Evolutionary conservation across 1,140 invertebrate species (phyloP).

Genomic region (Phenacoccus solenopsis): DNA sequence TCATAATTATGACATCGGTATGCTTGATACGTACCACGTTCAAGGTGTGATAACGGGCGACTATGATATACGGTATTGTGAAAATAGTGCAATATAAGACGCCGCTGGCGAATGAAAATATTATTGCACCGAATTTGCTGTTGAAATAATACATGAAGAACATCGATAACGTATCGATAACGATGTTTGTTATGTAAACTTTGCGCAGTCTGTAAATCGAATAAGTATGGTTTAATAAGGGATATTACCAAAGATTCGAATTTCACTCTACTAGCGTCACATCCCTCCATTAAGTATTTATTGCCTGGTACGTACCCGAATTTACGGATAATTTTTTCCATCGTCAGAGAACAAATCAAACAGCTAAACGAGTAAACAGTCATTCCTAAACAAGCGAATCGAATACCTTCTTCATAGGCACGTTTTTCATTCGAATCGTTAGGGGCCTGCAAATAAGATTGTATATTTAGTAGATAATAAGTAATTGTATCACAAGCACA

Average conservation of each 20-base stretch:
- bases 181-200: neutral
- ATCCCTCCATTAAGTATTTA: no score
- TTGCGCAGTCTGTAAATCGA: neutral
- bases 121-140: slow-evolving; percentile 62
- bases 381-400: slow-evolving; percentile 94
- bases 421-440: neutral
- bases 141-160: slow-evolving; percentile 67
- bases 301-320: slow-evolving; percentile 49
- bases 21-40: slow-evolving; percentile 54
- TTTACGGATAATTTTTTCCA: slow-evolving; percentile 72
- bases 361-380: slow-evolving; percentile 90
- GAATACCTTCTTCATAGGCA: slow-evolving; percentile 79
- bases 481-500: no score
- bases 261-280: no score
- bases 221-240: neutral
- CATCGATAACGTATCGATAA: slow-evolving; percentile 41
- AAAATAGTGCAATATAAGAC: slow-evolving; percentile 96
- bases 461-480: no score
- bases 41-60: slow-evolving; percentile 83
- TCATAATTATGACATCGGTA: neutral
- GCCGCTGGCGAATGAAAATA: slow-evolving; percentile 82
- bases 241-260: no score
- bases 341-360: slow-evolving; percentile 77
- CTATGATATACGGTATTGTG: slow-evolving; percentile 88
- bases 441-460: neutral